Base-by-base conservation (phyloP, 1,140 invertebrate genomes). In the Hyphantria cunea region DNA sequence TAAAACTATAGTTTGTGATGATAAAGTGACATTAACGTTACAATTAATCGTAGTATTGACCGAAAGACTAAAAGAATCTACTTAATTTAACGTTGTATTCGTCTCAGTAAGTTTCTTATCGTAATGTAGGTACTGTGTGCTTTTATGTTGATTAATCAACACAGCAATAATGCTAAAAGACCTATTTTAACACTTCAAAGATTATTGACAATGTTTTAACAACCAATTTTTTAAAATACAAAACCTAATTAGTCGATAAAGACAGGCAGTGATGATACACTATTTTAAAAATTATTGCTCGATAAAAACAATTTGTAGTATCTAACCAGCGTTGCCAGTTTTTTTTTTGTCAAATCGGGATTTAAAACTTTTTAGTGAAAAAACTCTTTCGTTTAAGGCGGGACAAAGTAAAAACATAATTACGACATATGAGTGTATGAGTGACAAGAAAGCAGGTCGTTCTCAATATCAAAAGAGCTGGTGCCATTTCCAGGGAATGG, bases 231-330 rank as follows among this genome's bases (percentile, higher is more conserved):
- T 25, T 8, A 12, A 56, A 31, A 25, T 41, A 49, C 45, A 59
- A 59, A 49, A 59, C 47, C 45, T 59, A 50, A 60, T 34, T 42
- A 34, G 41, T 60, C 49, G 41, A 60, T 42, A 60, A 51, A n/a
- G 58, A 72, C 70, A 83, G 82, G 80, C 82, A 83, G 82, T 85
- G 82, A 76, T 68, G 17, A 66, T 71, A 74, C 68, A 73, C 71
- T 63, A 68, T 73, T n/a, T 66, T 52, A 52, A 69, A 68, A 58
- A 80, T 87, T 88, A 88, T 88, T 88, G 82, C 82, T 88, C 70
- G 55, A 49, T 58, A 39, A 58, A 60, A 60, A 60, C 73, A 74
- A 80, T 76, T 64, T 76, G 72, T 70, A 74, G 64, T 73, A 64
- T 80, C 66, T 65, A 80, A 79, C n/a, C n/a, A n/a, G n/a, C n/a